Evolutionary conservation across 1,140 invertebrate genomes (phyloP).

Genomic region (Ceratosolen fusciceps): DNA sequence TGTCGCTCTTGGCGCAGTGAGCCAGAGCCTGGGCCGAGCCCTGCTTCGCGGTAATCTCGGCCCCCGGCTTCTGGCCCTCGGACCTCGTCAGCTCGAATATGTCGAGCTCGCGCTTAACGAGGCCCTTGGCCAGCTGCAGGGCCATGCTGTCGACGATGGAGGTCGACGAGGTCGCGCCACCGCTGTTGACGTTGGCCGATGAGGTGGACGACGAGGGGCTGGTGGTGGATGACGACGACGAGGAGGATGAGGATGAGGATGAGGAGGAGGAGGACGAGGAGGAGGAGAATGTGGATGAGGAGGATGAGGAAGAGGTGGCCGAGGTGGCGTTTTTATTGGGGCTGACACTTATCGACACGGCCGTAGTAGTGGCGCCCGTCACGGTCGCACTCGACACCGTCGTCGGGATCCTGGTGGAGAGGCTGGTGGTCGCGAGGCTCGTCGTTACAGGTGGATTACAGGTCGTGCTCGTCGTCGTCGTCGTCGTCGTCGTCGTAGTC

Average conservation of each 20-base stretch:
- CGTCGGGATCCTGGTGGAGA: neutral
- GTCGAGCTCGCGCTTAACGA: slow-evolving; percentile 42
- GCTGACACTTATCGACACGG: too few relatives aligned
- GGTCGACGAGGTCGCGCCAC: neutral
- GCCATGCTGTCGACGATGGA: slow-evolving; percentile 51
- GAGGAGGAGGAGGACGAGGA: neutral
- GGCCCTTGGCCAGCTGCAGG: slow-evolving; percentile 52
- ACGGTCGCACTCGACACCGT: neutral
- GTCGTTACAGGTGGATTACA: too few relatives aligned
- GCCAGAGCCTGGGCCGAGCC: neutral
- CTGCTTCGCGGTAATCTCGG: neutral
- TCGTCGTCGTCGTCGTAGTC: neutral
- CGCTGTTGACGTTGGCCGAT: slow-evolving; percentile 2
- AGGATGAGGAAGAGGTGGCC: too few relatives aligned
- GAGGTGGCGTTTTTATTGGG: too few relatives aligned
- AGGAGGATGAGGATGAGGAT: slow-evolving; percentile 8
- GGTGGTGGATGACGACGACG: slow-evolving; percentile 24
- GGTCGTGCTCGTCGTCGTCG: neutral
- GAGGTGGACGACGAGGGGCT: too few relatives aligned
- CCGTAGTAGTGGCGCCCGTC: too few relatives aligned
- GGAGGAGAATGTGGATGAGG: neutral
- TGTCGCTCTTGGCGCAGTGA: neutral
- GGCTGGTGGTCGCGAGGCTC: too few relatives aligned
- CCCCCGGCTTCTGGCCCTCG: slow-evolving; percentile 2
- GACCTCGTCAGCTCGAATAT: slow-evolving; percentile 27